phyloP scores from a whole-genome alignment of 2,888 invertebrate species.

The Diogma glabrata region DNA sequence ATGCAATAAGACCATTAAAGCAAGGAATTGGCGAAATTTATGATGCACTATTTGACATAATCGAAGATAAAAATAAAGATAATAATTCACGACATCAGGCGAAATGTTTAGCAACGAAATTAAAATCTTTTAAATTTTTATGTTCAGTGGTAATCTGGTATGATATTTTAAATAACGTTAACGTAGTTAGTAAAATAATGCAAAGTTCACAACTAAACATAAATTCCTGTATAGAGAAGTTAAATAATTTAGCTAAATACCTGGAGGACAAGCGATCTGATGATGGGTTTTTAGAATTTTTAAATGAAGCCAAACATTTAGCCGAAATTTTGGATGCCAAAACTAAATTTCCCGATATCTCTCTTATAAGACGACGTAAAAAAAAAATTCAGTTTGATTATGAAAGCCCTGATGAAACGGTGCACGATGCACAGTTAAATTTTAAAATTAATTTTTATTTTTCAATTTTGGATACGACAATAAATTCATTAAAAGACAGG shows the following conservation, averaged over 20 bases:
- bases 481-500: constrained; percentile 1
- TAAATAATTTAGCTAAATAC: background rate
- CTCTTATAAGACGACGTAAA: background rate
- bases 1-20: no score
- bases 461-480: background rate
- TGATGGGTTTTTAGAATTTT: background rate
- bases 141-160: background rate
- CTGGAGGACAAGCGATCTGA: constrained; percentile 4
- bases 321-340: constrained; percentile 7
- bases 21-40: background rate
- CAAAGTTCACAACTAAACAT: background rate
- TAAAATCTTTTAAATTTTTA: no score
- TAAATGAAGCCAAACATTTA: constrained; percentile 2
- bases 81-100: background rate
- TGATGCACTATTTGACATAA: background rate
- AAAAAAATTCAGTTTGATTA: background rate
- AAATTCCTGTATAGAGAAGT: background rate
- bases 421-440: no score
- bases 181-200: constrained; percentile 4
- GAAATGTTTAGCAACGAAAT: constrained; percentile 11
- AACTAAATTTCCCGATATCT: constrained; percentile 1
- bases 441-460: background rate
- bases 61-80: background rate
- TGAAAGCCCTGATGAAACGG: no score
- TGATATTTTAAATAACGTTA: constrained; percentile 6